These are phyloP conservation scores for Pyrrhosoma nymphula DNA, from an alignment of 2,888 invertebrate genomes.

Conservation along the genomic window DNA sequence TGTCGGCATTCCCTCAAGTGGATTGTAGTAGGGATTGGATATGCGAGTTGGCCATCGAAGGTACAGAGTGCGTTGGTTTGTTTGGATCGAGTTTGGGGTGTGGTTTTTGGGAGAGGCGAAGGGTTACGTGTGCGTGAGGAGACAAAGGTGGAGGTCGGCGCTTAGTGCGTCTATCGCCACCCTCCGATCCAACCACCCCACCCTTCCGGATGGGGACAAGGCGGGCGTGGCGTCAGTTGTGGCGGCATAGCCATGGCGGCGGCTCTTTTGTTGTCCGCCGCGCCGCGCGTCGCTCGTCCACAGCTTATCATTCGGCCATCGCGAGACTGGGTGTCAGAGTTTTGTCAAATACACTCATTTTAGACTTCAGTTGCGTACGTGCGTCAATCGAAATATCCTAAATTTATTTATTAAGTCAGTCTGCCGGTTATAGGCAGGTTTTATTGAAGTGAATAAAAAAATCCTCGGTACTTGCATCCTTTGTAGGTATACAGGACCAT, in stretches of 20 bases:
- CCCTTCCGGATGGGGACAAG: not conserved
- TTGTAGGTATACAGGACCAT: no score
- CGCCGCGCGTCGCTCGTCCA: not conserved
- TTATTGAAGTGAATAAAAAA: no score
- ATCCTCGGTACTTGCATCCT: no score
- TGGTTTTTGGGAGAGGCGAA: not conserved
- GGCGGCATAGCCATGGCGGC: not conserved
- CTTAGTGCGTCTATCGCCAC: not conserved
- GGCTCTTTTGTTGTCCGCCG: not conserved
- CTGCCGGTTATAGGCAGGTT: no score
- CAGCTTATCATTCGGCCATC: not conserved
- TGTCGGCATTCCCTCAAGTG: not conserved
- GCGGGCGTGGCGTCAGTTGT: not conserved
- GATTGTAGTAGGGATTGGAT: not conserved
- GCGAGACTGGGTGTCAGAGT: no score
- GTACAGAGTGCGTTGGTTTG: not conserved
- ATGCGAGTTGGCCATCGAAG: not conserved
- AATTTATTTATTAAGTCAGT: no score
- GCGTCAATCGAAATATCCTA: no score
- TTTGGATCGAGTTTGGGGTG: not conserved
- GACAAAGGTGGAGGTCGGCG: not conserved
- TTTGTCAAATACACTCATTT: no score
- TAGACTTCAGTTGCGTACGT: no score
- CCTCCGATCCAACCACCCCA: not conserved
- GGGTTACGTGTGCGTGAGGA: not conserved